A percentile compares a stretch with the other conserved stretches of the same genome.
Conservation (phyloP, 2,888 invertebrate species). For the Mesorhabditis spiculigera region DNA sequence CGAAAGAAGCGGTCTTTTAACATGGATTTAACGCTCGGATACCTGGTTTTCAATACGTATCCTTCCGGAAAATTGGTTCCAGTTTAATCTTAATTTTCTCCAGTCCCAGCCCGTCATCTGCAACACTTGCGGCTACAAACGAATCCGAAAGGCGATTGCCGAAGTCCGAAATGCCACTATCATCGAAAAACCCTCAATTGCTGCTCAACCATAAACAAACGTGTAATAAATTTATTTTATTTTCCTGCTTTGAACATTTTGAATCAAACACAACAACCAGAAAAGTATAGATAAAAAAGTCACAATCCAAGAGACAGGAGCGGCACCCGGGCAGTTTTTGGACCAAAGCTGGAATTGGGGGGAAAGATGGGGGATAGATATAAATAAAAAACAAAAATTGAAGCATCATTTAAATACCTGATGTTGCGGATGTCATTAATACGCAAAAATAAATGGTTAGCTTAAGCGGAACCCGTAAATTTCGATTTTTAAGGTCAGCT, state of each 20-base stretch:
- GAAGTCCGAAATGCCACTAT: not conserved
- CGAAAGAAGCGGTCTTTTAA: not conserved
- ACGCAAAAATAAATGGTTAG: not conserved
- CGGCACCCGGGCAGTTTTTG: not conserved
- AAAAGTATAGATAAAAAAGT: not conserved
- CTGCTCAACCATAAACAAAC: too few relatives aligned
- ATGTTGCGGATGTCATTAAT: too few relatives aligned
- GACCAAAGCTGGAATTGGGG: not conserved
- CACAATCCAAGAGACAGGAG: not conserved
- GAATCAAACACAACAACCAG: not conserved
- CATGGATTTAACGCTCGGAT: not conserved
- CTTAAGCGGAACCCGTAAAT: not conserved
- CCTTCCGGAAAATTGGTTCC: not conserved
- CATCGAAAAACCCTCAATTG: not conserved
- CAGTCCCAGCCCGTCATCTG: not conserved
- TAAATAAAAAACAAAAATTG: not conserved
- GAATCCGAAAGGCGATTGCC: constrained; percentile 1
- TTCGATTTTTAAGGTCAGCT: not conserved
- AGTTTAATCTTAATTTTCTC: not conserved
- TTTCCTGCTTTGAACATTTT: not conserved
- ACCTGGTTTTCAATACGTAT: not conserved
- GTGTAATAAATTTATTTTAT: too few relatives aligned
- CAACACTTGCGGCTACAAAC: not conserved
- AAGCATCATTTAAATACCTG: too few relatives aligned
- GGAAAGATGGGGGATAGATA: not conserved